phyloP scores from a whole-genome alignment of 1,140 invertebrate genomes.

The Nomia melanderi region DNA sequence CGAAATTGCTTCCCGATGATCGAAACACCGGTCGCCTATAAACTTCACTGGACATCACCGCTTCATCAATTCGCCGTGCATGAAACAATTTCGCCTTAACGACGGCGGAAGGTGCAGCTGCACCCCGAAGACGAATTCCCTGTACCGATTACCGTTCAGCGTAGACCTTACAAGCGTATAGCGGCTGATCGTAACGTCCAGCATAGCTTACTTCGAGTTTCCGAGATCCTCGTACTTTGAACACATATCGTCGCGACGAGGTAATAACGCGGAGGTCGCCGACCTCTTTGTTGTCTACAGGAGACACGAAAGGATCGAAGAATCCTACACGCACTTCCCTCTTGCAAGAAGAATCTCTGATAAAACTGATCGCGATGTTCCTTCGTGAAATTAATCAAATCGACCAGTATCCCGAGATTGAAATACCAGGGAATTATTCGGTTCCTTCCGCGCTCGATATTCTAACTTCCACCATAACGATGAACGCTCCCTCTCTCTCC shows the following conservation, averaged over 20 bases:
- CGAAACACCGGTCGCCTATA: too few species aligned
- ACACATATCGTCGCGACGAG: slow-evolving; percentile 39
- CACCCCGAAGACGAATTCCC: slow-evolving; percentile 4
- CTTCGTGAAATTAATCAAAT: background rate
- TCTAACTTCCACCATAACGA: too few species aligned
- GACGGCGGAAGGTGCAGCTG: background rate
- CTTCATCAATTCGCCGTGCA: slow-evolving; percentile 15
- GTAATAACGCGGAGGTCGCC: slow-evolving; percentile 40
- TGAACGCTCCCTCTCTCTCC: too few species aligned
- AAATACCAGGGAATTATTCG: too few species aligned
- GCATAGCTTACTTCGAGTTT: slow-evolving; percentile 38
- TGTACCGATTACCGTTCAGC: slow-evolving; percentile 25
- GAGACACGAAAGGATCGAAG: slow-evolving; percentile 20
- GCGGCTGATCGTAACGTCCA: slow-evolving; percentile 31
- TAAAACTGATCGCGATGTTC: too few species aligned
- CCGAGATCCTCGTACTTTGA: slow-evolving; percentile 17
- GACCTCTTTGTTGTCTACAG: background rate
- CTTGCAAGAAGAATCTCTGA: too few species aligned
- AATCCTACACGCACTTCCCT: slow-evolving; percentile 10
- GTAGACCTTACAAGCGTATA: background rate
- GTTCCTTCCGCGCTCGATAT: too few species aligned
- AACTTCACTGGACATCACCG: background rate
- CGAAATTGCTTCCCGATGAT: too few species aligned
- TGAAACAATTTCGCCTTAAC: slow-evolving; percentile 22
- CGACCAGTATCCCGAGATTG: too few species aligned